These are phyloP conservation scores for Thalassoma bifasciatum DNA, from an alignment of 2,113 vertebrate genomes.

Conservation along the genomic window DNA sequence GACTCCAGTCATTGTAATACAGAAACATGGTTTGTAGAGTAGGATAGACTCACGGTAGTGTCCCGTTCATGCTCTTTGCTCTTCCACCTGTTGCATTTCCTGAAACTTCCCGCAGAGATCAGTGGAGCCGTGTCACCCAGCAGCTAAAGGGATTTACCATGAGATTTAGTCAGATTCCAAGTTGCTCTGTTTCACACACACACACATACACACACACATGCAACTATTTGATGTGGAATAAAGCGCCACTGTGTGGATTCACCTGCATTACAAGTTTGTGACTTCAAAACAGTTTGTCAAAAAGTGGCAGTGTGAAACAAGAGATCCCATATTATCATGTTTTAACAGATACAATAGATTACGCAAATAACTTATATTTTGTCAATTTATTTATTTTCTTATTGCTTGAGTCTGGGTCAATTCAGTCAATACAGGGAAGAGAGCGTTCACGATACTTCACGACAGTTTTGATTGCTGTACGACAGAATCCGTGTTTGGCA, in stretches of 20 bases:
- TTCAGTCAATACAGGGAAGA: too few species aligned
- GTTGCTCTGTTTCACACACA: constrained; percentile 10
- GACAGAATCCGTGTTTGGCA: constrained; percentile 18
- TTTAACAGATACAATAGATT: too few species aligned
- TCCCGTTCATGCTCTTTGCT: constrained; percentile 13
- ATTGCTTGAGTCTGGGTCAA: too few species aligned
- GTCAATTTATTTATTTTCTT: too few species aligned
- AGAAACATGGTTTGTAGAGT: background rate
- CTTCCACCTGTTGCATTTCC: constrained; percentile 82
- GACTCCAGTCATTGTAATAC: background rate
- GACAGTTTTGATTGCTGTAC: constrained; percentile 39
- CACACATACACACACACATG: too few species aligned
- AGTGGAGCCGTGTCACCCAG: constrained; percentile 70
- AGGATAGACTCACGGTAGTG: constrained; percentile 20
- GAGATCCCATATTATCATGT: too few species aligned
- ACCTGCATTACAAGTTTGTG: background rate
- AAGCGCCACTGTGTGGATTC: constrained; percentile 27
- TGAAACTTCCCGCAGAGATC: constrained; percentile 68
- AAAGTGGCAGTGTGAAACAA: too few species aligned
- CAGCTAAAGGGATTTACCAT: constrained; percentile 71
- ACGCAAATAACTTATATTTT: too few species aligned
- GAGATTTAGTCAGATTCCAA: constrained; percentile 52
- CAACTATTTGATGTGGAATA: background rate
- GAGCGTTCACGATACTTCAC: constrained; percentile 59
- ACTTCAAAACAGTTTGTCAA: background rate